Evolutionary conservation across 2,797 vertebrate species (phyloP), one percentile per base, ranked within the genome.

Genomic region (Intellagama lesueurii): DNA sequence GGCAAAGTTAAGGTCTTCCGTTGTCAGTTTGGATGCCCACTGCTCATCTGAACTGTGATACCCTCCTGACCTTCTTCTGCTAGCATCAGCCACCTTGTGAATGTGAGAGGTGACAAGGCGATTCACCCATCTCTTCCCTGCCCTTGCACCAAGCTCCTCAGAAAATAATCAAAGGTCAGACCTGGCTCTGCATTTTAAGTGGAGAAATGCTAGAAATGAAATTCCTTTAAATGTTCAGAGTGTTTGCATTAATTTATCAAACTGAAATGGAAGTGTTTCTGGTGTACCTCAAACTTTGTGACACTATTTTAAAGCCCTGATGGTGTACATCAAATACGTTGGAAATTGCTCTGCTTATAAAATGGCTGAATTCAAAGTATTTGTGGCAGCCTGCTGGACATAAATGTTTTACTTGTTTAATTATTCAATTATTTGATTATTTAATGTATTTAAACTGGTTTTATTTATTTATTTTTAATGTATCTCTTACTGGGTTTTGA

Each of bases 11-110:
- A 88, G 91, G 91, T 17, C n/a, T 88, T 90, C 91, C 86, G 83
- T 5, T 89, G 93, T 87, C 89, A 24, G 81, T 91, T 92, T 94
- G 94, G 93, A 91, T 90, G 70, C 70, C 85, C 88, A 94, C 93
- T 93, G 92, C 0, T 80, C 0, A 82, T 93, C 83, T 0, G 1
- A 89, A 89, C 87, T 40, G 80, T 0, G 9, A 95, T 92, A 93
- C 89, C 93, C 88, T 88, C 90, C 90, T 83, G 94, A 90, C 91
- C 92, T 87, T 91, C 92, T 84, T 8, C 72, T 87, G 90, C 91
- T 94, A 94, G 7, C 86, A 91, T 85, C 78, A 94, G 93, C 91
- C 93, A 95, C 11, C 88, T 80, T 87, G 85, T 26, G 91, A 79
- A 90, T 90, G 40, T 56, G 85, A 92, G 91, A 92, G 88, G 75